Evolutionary conservation across 2,113 vertebrate genomes (phyloP).

Genomic region (Conger conger): DNA sequence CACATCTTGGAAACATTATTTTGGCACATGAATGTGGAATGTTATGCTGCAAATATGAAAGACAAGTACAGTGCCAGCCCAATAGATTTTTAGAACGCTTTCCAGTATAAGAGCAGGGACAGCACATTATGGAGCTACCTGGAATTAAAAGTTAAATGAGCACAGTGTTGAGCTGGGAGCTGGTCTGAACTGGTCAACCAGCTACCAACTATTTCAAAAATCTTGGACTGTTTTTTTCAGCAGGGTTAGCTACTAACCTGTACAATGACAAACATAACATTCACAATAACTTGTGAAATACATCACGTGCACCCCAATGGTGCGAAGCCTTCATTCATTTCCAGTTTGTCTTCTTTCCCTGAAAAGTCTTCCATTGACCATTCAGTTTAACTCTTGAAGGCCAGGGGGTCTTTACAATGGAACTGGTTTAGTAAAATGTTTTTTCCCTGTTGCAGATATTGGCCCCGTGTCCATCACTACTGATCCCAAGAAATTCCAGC

Average conservation of each 20-base stretch:
- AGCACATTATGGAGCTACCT: background rate
- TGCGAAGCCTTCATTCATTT: background rate
- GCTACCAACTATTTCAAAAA: too few relatives aligned
- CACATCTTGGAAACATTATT: background rate
- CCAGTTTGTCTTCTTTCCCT: background rate
- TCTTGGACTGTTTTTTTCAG: too few relatives aligned
- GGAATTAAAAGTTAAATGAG: background rate
- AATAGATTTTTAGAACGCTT: background rate
- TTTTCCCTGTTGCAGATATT: conserved; percentile 69
- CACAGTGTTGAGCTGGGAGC: too few relatives aligned
- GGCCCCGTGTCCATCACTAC: conserved; percentile 86
- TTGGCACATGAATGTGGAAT: background rate
- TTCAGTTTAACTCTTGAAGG: background rate
- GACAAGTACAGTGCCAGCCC: background rate
- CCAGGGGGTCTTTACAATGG: background rate
- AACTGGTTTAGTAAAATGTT: background rate
- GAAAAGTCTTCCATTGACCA: background rate
- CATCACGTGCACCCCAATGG: background rate
- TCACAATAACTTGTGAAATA: background rate
- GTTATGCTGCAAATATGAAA: background rate
- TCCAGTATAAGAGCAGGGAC: background rate
- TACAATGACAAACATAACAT: too few relatives aligned
- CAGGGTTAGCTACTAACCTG: too few relatives aligned
- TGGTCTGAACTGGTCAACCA: too few relatives aligned
- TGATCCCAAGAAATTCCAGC: conserved; percentile 82